phyloP scores from a whole-genome alignment of 2,888 invertebrate species.

The Pyrrhia umbra region DNA sequence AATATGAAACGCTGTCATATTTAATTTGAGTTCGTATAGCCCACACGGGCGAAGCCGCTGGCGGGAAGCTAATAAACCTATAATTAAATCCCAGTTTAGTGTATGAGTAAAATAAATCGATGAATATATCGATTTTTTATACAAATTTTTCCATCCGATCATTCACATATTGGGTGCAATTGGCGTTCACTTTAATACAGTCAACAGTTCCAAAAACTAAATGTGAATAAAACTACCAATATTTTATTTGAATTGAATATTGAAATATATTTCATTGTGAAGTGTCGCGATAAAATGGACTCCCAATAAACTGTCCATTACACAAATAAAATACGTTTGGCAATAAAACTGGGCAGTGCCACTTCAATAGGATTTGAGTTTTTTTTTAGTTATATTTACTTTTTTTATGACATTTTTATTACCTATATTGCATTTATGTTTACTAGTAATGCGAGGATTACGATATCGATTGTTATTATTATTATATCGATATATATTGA shows the following conservation, averaged over 20 bases:
- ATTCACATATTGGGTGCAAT: conserved; percentile 5
- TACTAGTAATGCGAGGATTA: not conserved
- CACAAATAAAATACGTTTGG: conserved; percentile 54
- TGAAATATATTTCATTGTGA: conserved; percentile 53
- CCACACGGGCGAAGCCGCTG: too few species aligned
- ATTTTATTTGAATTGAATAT: conserved; percentile 46
- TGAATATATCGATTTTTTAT: too few species aligned
- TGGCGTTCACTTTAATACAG: conserved; percentile 4
- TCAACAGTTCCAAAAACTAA: conserved; percentile 24
- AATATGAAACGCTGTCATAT: too few species aligned
- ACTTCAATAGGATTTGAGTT: conserved; percentile 25
- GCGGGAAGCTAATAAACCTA: too few species aligned
- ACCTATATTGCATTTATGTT: not conserved
- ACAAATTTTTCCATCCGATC: not conserved
- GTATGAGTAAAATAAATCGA: too few species aligned
- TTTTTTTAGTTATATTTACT: conserved; percentile 22
- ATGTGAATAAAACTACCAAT: conserved; percentile 16
- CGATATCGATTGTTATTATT: not conserved
- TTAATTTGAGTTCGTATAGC: too few species aligned
- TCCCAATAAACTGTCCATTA: conserved; percentile 43
- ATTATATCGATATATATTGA: too few species aligned
- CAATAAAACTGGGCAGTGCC: conserved; percentile 36
- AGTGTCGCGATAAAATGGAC: conserved; percentile 41
- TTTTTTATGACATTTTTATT: conserved; percentile 11
- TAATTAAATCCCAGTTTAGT: too few species aligned